Conservation (phyloP, 2,797 vertebrate species). For the Mus minutoides region DNA sequence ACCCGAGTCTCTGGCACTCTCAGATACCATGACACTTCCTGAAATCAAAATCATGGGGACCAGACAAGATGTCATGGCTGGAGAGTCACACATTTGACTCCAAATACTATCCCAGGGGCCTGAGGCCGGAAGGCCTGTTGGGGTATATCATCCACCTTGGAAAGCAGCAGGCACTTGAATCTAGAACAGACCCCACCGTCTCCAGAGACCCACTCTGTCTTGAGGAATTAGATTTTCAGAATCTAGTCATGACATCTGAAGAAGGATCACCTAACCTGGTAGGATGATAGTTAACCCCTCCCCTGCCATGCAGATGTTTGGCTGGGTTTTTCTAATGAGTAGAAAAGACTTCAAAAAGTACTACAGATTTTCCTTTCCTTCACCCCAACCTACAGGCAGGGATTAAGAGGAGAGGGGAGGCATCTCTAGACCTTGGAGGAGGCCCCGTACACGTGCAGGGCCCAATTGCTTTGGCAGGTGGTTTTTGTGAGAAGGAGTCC, state of each 20-base stretch:
- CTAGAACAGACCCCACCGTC: background rate
- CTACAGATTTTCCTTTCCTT: background rate
- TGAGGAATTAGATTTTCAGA: slow-evolving; percentile 4
- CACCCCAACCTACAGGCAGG: background rate
- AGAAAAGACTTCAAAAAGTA: slow-evolving; percentile 22
- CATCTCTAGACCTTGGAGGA: background rate
- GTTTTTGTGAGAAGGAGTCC: background rate
- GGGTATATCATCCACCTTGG: background rate
- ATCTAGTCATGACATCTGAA: background rate
- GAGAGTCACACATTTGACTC: background rate
- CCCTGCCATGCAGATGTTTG: background rate
- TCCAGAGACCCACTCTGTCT: background rate
- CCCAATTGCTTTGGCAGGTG: background rate
- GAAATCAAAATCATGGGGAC: background rate
- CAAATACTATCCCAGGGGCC: background rate
- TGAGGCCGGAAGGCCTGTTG: background rate
- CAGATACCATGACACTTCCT: background rate
- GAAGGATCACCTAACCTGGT: background rate
- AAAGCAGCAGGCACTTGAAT: background rate
- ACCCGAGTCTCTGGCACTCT: background rate
- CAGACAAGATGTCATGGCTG: background rate
- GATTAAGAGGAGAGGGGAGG: background rate
- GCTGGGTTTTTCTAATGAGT: background rate
- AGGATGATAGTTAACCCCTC: background rate
- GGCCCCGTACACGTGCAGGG: background rate